These are phyloP conservation scores for Agapornis roseicollis DNA, from an alignment of 2,113 vertebrate species.

Conservation along the genomic window DNA sequence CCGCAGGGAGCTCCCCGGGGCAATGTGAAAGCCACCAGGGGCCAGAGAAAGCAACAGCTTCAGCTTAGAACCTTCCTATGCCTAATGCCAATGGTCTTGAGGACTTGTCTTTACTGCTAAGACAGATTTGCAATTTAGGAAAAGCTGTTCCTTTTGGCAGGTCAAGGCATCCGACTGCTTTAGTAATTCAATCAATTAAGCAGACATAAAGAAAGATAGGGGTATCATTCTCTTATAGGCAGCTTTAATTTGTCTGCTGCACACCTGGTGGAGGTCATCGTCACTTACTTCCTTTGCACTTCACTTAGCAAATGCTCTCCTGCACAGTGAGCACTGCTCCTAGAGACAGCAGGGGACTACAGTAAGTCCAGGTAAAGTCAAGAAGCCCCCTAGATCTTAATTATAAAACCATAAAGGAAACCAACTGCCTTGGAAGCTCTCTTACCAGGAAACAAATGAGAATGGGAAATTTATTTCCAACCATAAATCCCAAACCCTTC, in stretches of 20 bases:
- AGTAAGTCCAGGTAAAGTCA: constrained; percentile 28
- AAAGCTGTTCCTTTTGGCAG: background rate
- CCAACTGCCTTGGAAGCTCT: constrained; percentile 64
- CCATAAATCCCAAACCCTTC: constrained; percentile 72
- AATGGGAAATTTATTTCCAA: constrained; percentile 68
- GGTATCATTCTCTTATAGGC: background rate
- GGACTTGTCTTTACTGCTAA: background rate
- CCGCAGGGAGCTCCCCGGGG: background rate
- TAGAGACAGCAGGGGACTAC: constrained; percentile 1
- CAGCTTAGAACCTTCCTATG: background rate
- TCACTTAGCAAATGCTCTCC: constrained; percentile 39
- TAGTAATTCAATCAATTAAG: constrained; percentile 27
- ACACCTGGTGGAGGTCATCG: constrained; percentile 17
- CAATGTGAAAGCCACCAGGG: rapidly evolving
- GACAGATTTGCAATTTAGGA: background rate
- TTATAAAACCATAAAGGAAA: constrained; percentile 69
- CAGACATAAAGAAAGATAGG: constrained; percentile 1
- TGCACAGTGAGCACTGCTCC: background rate
- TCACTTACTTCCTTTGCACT: constrained; percentile 43
- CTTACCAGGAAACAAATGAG: constrained; percentile 74
- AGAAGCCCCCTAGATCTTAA: constrained; percentile 66
- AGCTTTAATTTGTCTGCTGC: constrained; percentile 29
- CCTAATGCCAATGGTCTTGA: background rate
- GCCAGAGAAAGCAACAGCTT: background rate
- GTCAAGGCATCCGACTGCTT: background rate